Percentiles rank a stretch among this genome's conserved stretches.
Evolutionary conservation across 2,113 vertebrate genomes (phyloP).

Genomic region (Takifugu flavidus): DNA sequence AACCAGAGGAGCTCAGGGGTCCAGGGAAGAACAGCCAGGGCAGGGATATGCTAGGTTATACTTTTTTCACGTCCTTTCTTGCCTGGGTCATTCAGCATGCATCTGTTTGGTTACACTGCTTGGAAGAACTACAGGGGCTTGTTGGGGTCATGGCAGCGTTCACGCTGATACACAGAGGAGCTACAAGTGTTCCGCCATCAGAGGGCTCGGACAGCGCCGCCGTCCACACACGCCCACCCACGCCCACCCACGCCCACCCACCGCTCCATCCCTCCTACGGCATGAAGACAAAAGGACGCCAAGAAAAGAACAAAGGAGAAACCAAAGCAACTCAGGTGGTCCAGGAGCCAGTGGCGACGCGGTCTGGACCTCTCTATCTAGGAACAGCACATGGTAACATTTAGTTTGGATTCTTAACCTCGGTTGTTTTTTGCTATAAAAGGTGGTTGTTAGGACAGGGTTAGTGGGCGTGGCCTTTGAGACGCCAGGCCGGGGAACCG

Average conservation of each 20-base stretch:
- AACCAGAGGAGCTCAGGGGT: slow-evolving; percentile 48
- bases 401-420: slow-evolving; percentile 75
- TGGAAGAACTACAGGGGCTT: slow-evolving; percentile 57
- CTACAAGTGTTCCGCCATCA: slow-evolving; percentile 33
- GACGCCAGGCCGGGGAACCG: slow-evolving; percentile 94
- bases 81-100: slow-evolving; percentile 56
- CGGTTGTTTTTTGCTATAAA: slow-evolving; percentile 81
- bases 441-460: slow-evolving; percentile 86
- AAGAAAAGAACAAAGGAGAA: slow-evolving; percentile 37
- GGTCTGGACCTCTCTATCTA: slow-evolving; percentile 88
- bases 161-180: slow-evolving; percentile 32
- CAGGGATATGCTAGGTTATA: too few species aligned
- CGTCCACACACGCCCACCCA: slow-evolving; percentile 26
- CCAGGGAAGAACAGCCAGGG: neutral
- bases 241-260: slow-evolving; percentile 15
- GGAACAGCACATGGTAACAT: slow-evolving; percentile 94
- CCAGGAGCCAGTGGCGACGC: slow-evolving; percentile 81
- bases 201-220: slow-evolving; percentile 29
- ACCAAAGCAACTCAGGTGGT: slow-evolving; percentile 79
- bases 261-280: slow-evolving; percentile 8
- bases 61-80: slow-evolving; percentile 21
- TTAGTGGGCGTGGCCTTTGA: slow-evolving; percentile 94
- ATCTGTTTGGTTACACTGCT: slow-evolving; percentile 41
- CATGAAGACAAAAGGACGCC: slow-evolving; percentile 35
- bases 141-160: slow-evolving; percentile 53